phyloP scores from a whole-genome alignment of 2,797 vertebrate species.

The Helarctos malayanus region DNA sequence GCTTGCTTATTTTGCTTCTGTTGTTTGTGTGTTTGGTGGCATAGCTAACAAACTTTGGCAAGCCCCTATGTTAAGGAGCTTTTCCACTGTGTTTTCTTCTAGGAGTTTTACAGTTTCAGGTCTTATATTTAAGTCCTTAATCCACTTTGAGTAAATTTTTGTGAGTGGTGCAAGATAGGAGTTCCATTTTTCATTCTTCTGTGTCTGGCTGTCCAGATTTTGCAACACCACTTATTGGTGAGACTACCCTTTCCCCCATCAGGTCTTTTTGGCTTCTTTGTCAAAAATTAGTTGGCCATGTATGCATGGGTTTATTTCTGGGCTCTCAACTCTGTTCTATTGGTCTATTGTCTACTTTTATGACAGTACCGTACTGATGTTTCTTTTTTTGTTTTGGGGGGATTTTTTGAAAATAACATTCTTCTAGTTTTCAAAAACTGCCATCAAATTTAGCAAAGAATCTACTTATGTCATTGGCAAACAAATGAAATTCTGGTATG shows the following conservation, averaged over 20 bases:
- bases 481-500: background rate
- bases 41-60: background rate
- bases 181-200: background rate
- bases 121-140: background rate
- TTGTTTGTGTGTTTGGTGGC: background rate
- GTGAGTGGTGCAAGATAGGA: background rate
- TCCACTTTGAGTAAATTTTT: background rate
- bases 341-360: background rate
- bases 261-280: background rate
- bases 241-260: background rate
- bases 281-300: background rate
- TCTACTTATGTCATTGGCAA: background rate
- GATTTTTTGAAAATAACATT: background rate
- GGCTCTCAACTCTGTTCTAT: background rate
- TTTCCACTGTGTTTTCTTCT: background rate
- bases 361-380: background rate
- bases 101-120: background rate
- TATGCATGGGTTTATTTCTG: background rate
- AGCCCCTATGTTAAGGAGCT: background rate
- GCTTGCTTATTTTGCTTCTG: background rate
- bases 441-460: background rate
- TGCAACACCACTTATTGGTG: background rate
- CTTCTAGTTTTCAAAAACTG: slow-evolving; percentile 1
- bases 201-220: background rate
- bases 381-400: background rate